phyloP scores from a whole-genome alignment of 2,113 vertebrate species.

The Riparia riparia region DNA sequence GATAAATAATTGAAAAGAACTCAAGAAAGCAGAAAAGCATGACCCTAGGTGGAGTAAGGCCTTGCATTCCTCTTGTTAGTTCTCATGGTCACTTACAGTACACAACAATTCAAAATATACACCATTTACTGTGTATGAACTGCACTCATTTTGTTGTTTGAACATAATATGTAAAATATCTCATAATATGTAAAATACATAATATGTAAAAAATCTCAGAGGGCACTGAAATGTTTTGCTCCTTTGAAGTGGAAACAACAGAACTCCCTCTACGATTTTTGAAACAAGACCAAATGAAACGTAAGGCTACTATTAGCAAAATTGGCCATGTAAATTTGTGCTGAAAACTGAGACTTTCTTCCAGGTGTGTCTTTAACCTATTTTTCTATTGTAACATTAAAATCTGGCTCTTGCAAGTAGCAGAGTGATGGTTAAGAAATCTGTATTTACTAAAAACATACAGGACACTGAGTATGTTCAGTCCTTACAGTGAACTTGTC shows the following conservation, averaged over 20 bases:
- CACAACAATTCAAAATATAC: not conserved
- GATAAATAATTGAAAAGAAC: not conserved
- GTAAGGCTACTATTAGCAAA: not conserved
- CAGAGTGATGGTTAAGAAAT: not conserved
- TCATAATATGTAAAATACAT: not conserved
- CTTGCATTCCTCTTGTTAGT: not conserved
- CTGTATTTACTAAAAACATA: not conserved
- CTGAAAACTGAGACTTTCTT: slow-evolving; percentile 20
- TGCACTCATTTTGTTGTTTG: not conserved
- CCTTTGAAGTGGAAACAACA: not conserved
- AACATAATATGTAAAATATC: not conserved
- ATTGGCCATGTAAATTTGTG: not conserved
- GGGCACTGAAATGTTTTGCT: not conserved
- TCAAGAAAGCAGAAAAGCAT: not conserved
- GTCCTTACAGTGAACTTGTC: not conserved
- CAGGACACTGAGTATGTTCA: not conserved
- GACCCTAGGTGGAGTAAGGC: not conserved
- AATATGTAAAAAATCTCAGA: not conserved
- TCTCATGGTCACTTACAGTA: not conserved
- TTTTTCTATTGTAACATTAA: not conserved
- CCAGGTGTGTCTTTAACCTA: not conserved
- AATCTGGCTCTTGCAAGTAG: not conserved
- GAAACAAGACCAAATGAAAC: not conserved
- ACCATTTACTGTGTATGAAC: not conserved
- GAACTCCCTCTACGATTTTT: not conserved